Evolutionary conservation across 2,888 invertebrate genomes (phyloP).

Genomic region (Drosophila tanythrix): DNA sequence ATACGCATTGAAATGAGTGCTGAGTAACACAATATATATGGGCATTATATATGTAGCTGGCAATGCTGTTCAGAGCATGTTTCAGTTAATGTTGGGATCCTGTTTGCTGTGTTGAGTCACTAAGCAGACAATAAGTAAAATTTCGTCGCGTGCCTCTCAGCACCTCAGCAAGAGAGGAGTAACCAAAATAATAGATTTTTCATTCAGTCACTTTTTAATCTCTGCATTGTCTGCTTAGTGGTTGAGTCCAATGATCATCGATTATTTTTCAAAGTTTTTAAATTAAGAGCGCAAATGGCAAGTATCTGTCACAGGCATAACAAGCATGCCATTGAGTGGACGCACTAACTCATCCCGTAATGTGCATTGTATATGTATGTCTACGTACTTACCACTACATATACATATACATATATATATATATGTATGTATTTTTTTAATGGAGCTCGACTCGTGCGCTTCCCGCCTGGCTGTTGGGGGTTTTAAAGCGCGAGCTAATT

Average conservation of each 20-base stretch:
- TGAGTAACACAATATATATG: background rate
- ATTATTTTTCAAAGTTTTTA: background rate
- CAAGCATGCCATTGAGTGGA: conserved; percentile 33
- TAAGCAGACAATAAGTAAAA: background rate
- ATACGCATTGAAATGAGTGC: background rate
- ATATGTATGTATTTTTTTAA: conserved; percentile 12
- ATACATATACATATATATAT: background rate
- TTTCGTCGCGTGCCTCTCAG: background rate
- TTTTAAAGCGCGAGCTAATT: conserved; percentile 72
- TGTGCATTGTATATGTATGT: conserved; percentile 26
- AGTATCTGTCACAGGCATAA: conserved; percentile 21
- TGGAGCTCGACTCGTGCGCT: conserved; percentile 38
- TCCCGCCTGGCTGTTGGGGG: conserved; percentile 35
- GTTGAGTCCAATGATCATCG: background rate
- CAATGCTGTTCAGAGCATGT: background rate
- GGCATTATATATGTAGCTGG: background rate
- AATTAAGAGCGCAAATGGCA: conserved; percentile 3
- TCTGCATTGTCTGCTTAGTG: too few relatives aligned
- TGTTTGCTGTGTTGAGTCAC: background rate
- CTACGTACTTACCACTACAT: background rate
- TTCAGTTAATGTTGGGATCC: background rate
- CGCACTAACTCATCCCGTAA: conserved; percentile 36
- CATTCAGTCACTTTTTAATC: background rate
- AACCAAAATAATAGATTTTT: background rate
- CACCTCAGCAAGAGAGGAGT: background rate